These are phyloP conservation scores for Phrixothrix hirtus DNA, from an alignment of 2,888 invertebrate genomes.

Conservation along the genomic window DNA sequence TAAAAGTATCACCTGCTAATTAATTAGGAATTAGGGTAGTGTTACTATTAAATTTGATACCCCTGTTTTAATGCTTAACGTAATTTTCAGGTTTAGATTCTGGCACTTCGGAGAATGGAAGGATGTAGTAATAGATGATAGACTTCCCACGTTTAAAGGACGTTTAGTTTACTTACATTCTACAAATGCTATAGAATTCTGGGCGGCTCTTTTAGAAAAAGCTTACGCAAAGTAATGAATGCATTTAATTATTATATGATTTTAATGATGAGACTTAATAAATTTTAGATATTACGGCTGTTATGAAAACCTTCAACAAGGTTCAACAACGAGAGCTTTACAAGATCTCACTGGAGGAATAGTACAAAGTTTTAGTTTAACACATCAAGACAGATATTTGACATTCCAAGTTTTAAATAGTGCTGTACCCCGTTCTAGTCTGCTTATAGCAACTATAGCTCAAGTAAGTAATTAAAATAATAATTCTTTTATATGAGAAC, in stretches of 20 bases:
- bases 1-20: too few species aligned
- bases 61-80: too few species aligned
- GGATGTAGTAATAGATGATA: constrained; percentile 75
- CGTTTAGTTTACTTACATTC: constrained; percentile 66
- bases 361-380: constrained; percentile 72
- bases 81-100: constrained; percentile 68
- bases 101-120: constrained; percentile 83
- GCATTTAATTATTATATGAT: too few species aligned
- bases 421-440: constrained; percentile 71
- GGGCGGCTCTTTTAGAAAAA: constrained; percentile 78
- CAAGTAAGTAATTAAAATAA: constrained; percentile 63
- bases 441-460: constrained; percentile 68
- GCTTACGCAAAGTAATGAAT: constrained; percentile 79
- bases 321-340: constrained; percentile 69
- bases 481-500: too few species aligned
- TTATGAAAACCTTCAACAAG: constrained; percentile 67
- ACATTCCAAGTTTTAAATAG: constrained; percentile 69
- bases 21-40: too few species aligned
- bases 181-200: constrained; percentile 69
- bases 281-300: constrained; percentile 66
- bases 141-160: constrained; percentile 70
- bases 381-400: constrained; percentile 66
- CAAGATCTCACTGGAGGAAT: constrained; percentile 77
- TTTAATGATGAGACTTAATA: too few species aligned
- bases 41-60: too few species aligned